These are phyloP conservation scores for Macquaria australasica DNA, from an alignment of 2,113 vertebrate species.

Conservation along the genomic window DNA sequence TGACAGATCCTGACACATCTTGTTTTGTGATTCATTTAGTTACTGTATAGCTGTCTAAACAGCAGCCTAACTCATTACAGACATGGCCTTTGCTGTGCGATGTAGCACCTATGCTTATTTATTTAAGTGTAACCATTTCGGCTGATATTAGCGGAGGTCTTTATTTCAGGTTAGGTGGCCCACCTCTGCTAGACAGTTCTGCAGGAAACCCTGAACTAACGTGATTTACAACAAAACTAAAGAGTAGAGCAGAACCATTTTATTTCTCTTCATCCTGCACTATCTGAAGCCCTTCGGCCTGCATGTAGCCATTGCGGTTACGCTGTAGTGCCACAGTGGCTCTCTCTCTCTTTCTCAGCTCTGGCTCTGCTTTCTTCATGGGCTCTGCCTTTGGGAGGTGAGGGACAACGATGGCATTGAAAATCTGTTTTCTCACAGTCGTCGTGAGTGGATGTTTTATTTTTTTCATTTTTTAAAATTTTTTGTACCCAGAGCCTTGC, in stretches of 20 bases:
- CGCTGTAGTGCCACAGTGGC: constrained; percentile 47
- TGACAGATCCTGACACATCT: background rate
- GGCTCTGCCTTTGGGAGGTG: constrained; percentile 44
- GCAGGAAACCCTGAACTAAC: constrained; percentile 14
- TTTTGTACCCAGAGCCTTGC: background rate
- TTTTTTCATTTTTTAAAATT: too few species aligned
- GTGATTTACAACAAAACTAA: background rate
- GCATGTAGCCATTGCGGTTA: constrained; percentile 48
- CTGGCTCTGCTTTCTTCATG: constrained; percentile 44
- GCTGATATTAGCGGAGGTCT: background rate
- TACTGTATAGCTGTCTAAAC: background rate
- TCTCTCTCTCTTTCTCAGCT: constrained; percentile 28
- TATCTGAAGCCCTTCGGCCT: constrained; percentile 47
- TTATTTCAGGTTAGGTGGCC: background rate
- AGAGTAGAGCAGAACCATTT: background rate
- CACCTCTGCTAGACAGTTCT: background rate
- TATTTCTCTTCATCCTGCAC: background rate
- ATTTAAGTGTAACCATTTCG: background rate
- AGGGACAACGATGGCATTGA: constrained; percentile 27
- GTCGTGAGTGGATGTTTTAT: background rate
- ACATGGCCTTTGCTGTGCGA: background rate
- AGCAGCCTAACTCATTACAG: background rate
- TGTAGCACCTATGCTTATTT: background rate
- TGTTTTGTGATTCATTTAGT: background rate
- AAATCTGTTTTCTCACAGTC: background rate